These are phyloP conservation scores for Paramormyrops hopkinsi DNA, from an alignment of 2,797 vertebrate genomes.

Conservation along the genomic window DNA sequence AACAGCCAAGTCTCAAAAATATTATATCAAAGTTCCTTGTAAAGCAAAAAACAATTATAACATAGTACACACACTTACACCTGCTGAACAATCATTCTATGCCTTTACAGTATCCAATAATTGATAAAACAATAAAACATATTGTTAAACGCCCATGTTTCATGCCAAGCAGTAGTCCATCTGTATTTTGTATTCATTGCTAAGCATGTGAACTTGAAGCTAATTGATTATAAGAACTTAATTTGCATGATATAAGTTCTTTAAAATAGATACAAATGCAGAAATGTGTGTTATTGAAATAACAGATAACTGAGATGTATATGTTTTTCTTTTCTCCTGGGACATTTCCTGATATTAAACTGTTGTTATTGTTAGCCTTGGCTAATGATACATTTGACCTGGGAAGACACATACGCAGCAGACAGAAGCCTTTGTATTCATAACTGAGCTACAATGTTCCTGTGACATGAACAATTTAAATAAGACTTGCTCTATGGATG, in stretches of 20 bases:
- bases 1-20: neutral
- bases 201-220: neutral
- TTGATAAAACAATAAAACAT: neutral
- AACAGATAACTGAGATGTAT: neutral
- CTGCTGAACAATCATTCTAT: neutral
- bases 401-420: neutral
- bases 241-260: neutral
- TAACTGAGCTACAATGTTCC: conserved; percentile 43
- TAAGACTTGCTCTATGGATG: conserved; percentile 63
- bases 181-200: neutral
- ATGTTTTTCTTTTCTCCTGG: neutral
- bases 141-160: neutral
- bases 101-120: neutral
- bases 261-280: neutral
- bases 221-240: neutral
- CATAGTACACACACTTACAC: neutral
- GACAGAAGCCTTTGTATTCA: conserved; percentile 35
- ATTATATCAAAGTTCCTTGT: neutral
- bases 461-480: conserved; percentile 50
- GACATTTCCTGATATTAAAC: neutral
- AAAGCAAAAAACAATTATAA: neutral
- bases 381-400: conserved; percentile 10
- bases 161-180: neutral
- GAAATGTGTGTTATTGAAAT: neutral
- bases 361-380: neutral